A percentile compares a stretch with the other conserved stretches of the same genome.
These are phyloP conservation scores for Danio choprae DNA, from an alignment of 2,797 vertebrate genomes.

Conservation along the genomic window DNA sequence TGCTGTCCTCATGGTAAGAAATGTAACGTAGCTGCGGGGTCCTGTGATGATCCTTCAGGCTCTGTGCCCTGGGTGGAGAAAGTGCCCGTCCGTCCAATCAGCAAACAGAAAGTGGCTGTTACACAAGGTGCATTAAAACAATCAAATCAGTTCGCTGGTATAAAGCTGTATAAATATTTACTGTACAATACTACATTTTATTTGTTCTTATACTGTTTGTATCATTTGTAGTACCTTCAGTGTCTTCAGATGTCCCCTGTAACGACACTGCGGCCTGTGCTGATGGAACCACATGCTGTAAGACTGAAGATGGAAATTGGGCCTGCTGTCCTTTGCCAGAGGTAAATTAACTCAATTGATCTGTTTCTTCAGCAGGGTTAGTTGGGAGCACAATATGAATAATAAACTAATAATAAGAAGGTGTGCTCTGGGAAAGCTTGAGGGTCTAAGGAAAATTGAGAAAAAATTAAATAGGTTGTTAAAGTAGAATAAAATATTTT, in stretches of 20 bases:
- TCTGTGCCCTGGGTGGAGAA: constrained; percentile 60
- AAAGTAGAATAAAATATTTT: too few species aligned
- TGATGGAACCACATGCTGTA: constrained; percentile 52
- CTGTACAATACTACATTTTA: too few species aligned
- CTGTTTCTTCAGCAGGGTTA: too few species aligned
- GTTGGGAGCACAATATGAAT: too few species aligned
- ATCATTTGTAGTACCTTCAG: not conserved
- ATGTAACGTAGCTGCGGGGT: constrained; percentile 54
- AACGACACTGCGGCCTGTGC: constrained; percentile 6
- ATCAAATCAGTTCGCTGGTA: too few species aligned
- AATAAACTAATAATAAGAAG: too few species aligned
- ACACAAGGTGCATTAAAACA: not conserved
- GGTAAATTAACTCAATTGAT: too few species aligned
- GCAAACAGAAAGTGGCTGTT: not conserved
- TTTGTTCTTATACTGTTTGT: not conserved
- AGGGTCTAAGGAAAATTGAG: too few species aligned
- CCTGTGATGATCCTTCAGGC: constrained; percentile 38
- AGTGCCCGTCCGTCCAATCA: constrained; percentile 11
- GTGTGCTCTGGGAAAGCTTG: too few species aligned
- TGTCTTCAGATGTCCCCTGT: constrained; percentile 57
- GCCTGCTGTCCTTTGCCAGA: constrained; percentile 66
- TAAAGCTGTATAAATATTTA: too few species aligned
- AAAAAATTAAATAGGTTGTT: too few species aligned
- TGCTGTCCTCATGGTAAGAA: constrained; percentile 67
- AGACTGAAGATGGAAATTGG: constrained; percentile 34